Evolutionary conservation across 2,888 invertebrate genomes (phyloP).

Genomic region (Trichogramma evanescens): DNA sequence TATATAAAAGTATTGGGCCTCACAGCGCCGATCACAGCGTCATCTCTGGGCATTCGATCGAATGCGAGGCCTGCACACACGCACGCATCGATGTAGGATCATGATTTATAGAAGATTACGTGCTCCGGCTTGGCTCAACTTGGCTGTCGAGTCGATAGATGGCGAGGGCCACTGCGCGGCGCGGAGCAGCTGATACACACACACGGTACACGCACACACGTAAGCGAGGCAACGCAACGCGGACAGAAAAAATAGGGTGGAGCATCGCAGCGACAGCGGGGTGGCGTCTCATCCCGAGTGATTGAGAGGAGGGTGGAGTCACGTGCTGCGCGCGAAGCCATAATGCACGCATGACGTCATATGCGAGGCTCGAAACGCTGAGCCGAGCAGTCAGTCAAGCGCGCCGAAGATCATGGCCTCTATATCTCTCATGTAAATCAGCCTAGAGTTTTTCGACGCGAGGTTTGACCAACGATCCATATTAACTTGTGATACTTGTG

Average conservation of each 20-base stretch:
- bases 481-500: too few relatives aligned
- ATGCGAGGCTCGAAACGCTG: slow-evolving; percentile 34
- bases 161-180: slow-evolving; percentile 39
- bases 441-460: too few relatives aligned
- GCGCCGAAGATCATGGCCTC: slow-evolving; percentile 56
- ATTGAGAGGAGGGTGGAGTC: slow-evolving; percentile 58
- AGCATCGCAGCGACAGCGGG: slow-evolving; percentile 45
- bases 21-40: not conserved
- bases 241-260: slow-evolving; percentile 45
- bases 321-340: slow-evolving; percentile 28
- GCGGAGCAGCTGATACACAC: slow-evolving; percentile 16
- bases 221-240: too few relatives aligned
- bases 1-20: slow-evolving; percentile 22
- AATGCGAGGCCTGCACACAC: too few relatives aligned
- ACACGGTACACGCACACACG: too few relatives aligned
- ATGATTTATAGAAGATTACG: too few relatives aligned
- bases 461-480: too few relatives aligned
- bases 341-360: slow-evolving; percentile 37
- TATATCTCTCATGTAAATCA: slow-evolving; percentile 16
- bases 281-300: slow-evolving; percentile 49
- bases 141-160: slow-evolving; percentile 32
- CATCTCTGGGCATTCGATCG: too few relatives aligned
- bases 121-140: too few relatives aligned
- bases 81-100: too few relatives aligned
- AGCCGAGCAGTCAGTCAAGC: slow-evolving; percentile 44